Evolutionary conservation across 1,140 invertebrate species (phyloP), one percentile per base, ranked within the genome.

Genomic region (Copidosoma floridanum): DNA sequence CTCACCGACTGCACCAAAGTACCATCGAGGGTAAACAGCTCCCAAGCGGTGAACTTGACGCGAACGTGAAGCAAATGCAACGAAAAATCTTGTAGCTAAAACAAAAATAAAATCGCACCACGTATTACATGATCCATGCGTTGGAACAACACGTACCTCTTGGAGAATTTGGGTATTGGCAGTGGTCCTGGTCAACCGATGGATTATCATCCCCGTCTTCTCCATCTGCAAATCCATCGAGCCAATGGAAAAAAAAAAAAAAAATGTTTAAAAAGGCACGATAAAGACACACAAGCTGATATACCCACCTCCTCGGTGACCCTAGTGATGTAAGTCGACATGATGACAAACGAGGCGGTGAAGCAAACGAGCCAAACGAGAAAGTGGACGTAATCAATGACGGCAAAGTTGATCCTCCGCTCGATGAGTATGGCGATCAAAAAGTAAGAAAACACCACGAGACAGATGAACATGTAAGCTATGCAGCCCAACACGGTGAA

Each of bases 1-100:
- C 57, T 65, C 40, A 71, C 69, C 35, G 65, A 68, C 16, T 65
- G 62, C 23, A 71, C 24, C 5, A 69, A 57, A 27, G 57, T 65
- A 10, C 66, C 50, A 50, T 71, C 67, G 11, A 71, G 35, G 16
- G 63, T 48, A 40, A 69, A 69, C 1, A 68, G 54, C 16, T 62
- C 69, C 40, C 59, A 66, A 14, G 69, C 67, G 1, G 66, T 71
- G 50, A 71, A 71, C 21, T 65, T 60, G 16, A 69, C 16, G n/a
- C 65, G 61, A 57, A 55, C 50, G 21, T 67, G 64, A 18, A 65
- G 53, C 38, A 68, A 52, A 50, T 71, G 63, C 10, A 57, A 54
- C 12, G 67, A 68, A 62, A 68, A 68, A 43, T 65, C 48, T 10
- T 21, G 6, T 8, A 46, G 23, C 43, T 46, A 40, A n/a, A 40